These are phyloP conservation scores for Chionoecetes opilio DNA, from an alignment of 1,140 invertebrate genomes.

Conservation along the genomic window DNA sequence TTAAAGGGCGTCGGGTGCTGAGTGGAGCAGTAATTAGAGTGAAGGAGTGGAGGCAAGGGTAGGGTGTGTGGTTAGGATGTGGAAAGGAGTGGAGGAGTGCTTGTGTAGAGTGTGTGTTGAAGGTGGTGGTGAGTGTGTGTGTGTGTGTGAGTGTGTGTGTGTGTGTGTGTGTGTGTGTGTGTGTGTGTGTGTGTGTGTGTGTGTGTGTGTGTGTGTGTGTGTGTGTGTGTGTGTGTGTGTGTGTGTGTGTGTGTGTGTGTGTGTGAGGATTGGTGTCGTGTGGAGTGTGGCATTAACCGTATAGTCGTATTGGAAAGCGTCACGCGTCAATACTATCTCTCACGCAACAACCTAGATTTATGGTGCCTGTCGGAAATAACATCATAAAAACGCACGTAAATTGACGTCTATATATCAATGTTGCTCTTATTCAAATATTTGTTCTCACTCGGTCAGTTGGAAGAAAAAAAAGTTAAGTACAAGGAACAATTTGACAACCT, in stretches of 20 bases:
- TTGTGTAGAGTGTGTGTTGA: too few relatives aligned
- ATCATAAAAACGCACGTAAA: not conserved
- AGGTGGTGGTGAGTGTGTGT: not conserved
- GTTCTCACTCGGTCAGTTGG: not conserved
- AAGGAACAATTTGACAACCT: too few relatives aligned
- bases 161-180: not conserved
- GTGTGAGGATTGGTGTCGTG: not conserved
- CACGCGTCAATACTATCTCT: not conserved
- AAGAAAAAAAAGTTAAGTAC: too few relatives aligned
- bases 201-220: conserved; percentile 5
- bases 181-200: too few relatives aligned
- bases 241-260: not conserved
- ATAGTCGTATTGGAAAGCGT: not conserved
- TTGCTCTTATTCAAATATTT: not conserved
- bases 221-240: conserved; percentile 27
- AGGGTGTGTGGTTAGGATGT: too few relatives aligned
- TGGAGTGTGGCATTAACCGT: not conserved
- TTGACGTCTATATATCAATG: not conserved
- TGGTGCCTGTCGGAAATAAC: not conserved
- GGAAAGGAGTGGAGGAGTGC: too few relatives aligned
- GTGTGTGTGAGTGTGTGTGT: conserved; percentile 25
- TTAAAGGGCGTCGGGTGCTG: not conserved
- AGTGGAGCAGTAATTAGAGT: not conserved
- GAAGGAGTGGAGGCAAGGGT: not conserved
- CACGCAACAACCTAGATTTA: not conserved